Conservation (phyloP, 2,888 invertebrate species). For the Thymelicus sylvestris region DNA sequence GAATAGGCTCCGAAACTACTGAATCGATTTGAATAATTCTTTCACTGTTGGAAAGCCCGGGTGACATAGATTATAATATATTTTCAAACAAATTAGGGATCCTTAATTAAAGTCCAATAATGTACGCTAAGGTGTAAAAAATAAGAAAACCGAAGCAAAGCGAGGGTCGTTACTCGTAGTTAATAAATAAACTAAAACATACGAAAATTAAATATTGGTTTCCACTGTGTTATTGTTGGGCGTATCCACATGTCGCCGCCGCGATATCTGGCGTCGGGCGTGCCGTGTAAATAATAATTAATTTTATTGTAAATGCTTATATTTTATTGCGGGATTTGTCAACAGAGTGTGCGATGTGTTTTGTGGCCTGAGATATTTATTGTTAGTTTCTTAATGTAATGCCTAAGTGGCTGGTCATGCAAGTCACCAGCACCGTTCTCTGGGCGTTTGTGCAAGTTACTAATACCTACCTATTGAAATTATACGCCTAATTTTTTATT, state of each 20-base stretch:
- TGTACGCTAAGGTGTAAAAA: too few species aligned
- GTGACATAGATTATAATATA: too few species aligned
- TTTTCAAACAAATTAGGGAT: too few species aligned
- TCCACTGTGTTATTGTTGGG: background rate
- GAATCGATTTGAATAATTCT: too few species aligned
- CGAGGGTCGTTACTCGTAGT: too few species aligned
- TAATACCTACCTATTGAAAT: background rate
- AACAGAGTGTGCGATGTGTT: constrained; percentile 83
- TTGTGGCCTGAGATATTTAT: constrained; percentile 81
- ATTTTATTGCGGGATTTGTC: constrained; percentile 85
- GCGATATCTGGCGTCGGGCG: constrained; percentile 67
- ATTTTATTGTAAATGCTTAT: constrained; percentile 85
- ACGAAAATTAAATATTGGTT: background rate
- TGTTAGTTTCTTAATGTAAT: constrained; percentile 75
- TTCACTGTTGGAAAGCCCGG: too few species aligned
- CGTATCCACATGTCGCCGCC: constrained; percentile 58
- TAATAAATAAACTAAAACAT: too few species aligned
- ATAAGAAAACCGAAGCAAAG: too few species aligned
- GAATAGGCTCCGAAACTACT: too few species aligned
- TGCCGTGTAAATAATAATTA: constrained; percentile 85
- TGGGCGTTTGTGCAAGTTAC: constrained; percentile 44
- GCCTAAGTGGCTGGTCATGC: constrained; percentile 59
- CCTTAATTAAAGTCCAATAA: too few species aligned
- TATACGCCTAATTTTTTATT: too few species aligned
- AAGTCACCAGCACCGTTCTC: constrained; percentile 52